These are phyloP conservation scores for Sclerurus mexicanus DNA, from an alignment of 2,113 vertebrate genomes.

Conservation along the genomic window DNA sequence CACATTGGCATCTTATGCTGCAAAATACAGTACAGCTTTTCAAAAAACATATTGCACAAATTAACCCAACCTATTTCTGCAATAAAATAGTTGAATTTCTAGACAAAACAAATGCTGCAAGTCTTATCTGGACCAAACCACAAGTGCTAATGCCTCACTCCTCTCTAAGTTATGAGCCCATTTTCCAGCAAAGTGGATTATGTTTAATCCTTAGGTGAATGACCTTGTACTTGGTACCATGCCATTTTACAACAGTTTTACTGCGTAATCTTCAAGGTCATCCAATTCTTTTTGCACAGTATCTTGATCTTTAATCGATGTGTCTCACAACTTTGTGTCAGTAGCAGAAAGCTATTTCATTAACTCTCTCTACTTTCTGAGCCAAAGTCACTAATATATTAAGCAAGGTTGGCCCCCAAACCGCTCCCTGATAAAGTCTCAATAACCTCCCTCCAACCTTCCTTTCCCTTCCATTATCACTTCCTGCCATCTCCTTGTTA, in stretches of 20 bases:
- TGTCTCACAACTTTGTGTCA: neutral
- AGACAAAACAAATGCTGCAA: neutral
- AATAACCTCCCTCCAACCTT: neutral
- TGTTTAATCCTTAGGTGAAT: neutral
- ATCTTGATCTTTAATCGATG: conserved; percentile 3
- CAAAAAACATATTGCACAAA: neutral
- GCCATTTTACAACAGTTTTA: neutral
- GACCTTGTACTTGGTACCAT: neutral
- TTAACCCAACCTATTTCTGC: neutral
- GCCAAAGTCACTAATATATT: neutral
- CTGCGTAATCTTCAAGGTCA: conserved; percentile 15
- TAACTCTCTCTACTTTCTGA: neutral
- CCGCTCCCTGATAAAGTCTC: neutral
- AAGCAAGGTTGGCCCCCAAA: neutral
- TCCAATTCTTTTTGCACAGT: neutral
- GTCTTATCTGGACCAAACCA: neutral
- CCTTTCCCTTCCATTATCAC: neutral
- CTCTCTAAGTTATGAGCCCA: neutral
- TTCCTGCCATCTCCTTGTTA: neutral
- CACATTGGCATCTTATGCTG: neutral
- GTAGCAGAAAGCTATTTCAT: neutral
- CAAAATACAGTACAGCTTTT: neutral
- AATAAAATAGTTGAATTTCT: neutral
- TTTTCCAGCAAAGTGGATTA: conserved; percentile 6
- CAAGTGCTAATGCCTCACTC: neutral